These are phyloP conservation scores for Chrysopilus asiliformis DNA, from an alignment of 2,888 invertebrate genomes.

Conservation along the genomic window DNA sequence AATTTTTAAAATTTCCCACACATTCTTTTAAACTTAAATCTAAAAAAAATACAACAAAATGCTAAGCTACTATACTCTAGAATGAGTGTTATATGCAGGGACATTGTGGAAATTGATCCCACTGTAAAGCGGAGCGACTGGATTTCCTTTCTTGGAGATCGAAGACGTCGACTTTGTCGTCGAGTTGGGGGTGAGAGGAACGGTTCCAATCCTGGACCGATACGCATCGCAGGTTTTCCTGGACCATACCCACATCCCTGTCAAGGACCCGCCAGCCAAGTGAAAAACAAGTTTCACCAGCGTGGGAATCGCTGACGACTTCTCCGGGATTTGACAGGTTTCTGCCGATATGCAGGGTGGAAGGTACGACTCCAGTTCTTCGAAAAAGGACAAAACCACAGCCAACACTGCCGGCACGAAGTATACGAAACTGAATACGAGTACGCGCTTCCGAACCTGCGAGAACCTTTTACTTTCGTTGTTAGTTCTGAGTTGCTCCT, in stretches of 20 bases:
- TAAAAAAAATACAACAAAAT: too few relatives aligned
- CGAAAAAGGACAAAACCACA: conserved; percentile 27
- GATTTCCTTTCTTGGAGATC: conserved; percentile 27
- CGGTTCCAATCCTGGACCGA: conserved; percentile 22
- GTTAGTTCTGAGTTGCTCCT: conserved; percentile 21
- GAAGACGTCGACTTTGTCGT: too few relatives aligned
- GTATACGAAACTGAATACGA: conserved; percentile 30
- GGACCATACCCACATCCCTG: conserved; percentile 37
- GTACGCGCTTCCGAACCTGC: conserved; percentile 32
- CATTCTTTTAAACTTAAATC: too few relatives aligned
- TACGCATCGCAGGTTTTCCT: conserved; percentile 35
- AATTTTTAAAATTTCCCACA: too few relatives aligned
- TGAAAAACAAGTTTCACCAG: conserved; percentile 29
- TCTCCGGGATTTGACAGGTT: conserved; percentile 24
- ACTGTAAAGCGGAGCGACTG: conserved; percentile 28
- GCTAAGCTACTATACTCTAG: conserved; percentile 27
- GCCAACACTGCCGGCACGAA: conserved; percentile 30
- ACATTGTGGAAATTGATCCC: conserved; percentile 35
- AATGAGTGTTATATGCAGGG: conserved; percentile 29
- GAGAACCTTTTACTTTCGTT: conserved; percentile 27
- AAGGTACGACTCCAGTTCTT: conserved; percentile 25
- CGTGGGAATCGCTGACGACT: conserved; percentile 25
- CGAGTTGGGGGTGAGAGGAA: too few relatives aligned
- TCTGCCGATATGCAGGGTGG: conserved; percentile 27
- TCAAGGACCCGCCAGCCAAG: conserved; percentile 30